Evolutionary conservation across 2,797 vertebrate species (phyloP).

Genomic region (Acanthopagrus latus): DNA sequence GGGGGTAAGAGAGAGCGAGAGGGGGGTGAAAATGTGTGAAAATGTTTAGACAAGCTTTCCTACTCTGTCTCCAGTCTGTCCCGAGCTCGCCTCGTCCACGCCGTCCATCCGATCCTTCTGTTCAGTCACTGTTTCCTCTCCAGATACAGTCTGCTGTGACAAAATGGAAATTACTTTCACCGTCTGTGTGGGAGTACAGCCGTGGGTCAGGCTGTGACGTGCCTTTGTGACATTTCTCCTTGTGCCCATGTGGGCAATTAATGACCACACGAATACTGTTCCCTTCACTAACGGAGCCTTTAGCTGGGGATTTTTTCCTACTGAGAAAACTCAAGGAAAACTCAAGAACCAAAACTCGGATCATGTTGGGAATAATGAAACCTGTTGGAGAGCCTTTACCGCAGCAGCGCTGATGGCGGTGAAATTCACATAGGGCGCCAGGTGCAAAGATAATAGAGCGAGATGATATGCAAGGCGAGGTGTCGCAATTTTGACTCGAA

Average conservation of each 20-base stretch:
- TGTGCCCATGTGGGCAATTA: slow-evolving; percentile 62
- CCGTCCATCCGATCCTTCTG: slow-evolving; percentile 15
- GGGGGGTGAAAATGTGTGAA: slow-evolving; percentile 58
- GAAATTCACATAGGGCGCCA: not conserved
- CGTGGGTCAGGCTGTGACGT: slow-evolving; percentile 33
- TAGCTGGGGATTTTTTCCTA: not conserved
- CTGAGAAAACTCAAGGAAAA: slow-evolving; percentile 6
- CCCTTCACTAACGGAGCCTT: slow-evolving; percentile 30
- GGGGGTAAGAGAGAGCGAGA: not conserved
- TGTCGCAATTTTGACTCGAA: too few relatives aligned
- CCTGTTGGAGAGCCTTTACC: slow-evolving; percentile 6
- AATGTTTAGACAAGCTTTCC: slow-evolving; percentile 66
- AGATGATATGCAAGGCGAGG: not conserved
- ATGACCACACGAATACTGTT: slow-evolving; percentile 54
- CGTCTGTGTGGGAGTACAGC: slow-evolving; percentile 51
- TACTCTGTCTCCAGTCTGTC: slow-evolving; percentile 47
- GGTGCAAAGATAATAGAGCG: not conserved
- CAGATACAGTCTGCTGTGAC: slow-evolving; percentile 55
- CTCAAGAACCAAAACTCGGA: slow-evolving; percentile 9
- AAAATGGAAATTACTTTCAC: slow-evolving; percentile 54
- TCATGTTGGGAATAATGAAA: slow-evolving; percentile 1
- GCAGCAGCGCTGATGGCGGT: not conserved
- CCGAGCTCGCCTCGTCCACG: slow-evolving; percentile 31
- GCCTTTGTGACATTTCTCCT: slow-evolving; percentile 66
- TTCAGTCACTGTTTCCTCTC: slow-evolving; percentile 45